Evolutionary conservation across 37 sponge, comb jelly and placozoan genomes (phyloP), one percentile per base, ranked within the genome.

Genomic region (Diacarnus erythraeanus): DNA sequence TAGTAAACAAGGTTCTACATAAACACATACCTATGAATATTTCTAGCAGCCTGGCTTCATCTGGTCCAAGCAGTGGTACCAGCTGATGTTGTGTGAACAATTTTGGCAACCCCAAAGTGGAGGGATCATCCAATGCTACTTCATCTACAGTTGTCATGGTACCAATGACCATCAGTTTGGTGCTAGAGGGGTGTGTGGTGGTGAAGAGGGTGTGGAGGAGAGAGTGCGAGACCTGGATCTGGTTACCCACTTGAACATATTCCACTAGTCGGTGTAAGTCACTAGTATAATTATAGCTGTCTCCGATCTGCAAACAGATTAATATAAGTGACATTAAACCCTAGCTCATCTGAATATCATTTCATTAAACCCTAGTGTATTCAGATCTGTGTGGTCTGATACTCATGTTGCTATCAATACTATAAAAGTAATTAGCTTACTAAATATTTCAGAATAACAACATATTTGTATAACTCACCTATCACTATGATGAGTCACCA

Each of bases 201-300:
- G 83, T 63, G 41, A 88, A 72, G 58, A 88, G 88, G 23, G 88
- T 88, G 74, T 88, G 88, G 38, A 88, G 83, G 31, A 88, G 70
- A 0, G 34, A 31, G 43, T 88, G 88, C 15, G 88, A 82, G 42
- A 83, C 83, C 3, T 82, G 42, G 58, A 83, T 38, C 70, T 78
- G 88, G 5, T 42, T 15, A 33, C 72, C 88, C 10, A 88, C 64
- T 23, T 77, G 64, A 23, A 83, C 54, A 60, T 36, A 83, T 58
- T 88, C 84, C 64, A 88, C 78, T 26, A 88, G 65, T 23, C 84
- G 77, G 34, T 82, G 78, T 42, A 88, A 72, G 57, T 88, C 88
- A 54, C 88, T 22, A 88, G 77, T 5, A 88, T 57, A 37, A 88
- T 64, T 0, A 88, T 40, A 29, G 78, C 60, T 15, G 67, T 65